Percentiles rank a stretch among this genome's conserved stretches.
Evolutionary conservation across 2,113 vertebrate genomes (phyloP).

Genomic region (Callopanchax toddi): DNA sequence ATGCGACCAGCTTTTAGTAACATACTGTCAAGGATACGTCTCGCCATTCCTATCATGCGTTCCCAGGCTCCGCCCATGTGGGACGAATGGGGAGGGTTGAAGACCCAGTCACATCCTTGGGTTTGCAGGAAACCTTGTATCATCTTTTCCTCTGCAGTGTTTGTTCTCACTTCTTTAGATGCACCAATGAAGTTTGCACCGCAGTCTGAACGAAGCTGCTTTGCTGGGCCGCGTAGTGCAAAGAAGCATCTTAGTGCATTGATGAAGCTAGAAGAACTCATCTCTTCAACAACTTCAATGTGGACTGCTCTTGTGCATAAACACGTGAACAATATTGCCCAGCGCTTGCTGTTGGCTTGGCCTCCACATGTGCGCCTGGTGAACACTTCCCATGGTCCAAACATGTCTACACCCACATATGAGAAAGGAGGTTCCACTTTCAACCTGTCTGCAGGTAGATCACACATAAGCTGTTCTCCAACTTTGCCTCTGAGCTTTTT

Average conservation of each 20-base stretch:
- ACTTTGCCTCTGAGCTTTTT: too few species aligned
- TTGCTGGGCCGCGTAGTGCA: not conserved
- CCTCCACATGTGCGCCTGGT: not conserved
- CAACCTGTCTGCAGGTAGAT: too few species aligned
- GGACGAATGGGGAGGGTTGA: not conserved
- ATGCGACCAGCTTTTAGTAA: not conserved
- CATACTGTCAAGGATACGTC: not conserved
- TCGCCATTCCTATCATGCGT: not conserved
- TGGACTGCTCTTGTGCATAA: not conserved
- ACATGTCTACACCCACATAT: not conserved
- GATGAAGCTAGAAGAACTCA: not conserved
- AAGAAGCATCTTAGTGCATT: not conserved
- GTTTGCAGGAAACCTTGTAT: not conserved
- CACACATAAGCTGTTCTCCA: too few species aligned
- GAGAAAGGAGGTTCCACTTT: too few species aligned
- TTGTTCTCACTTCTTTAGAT: not conserved
- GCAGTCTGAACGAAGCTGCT: not conserved
- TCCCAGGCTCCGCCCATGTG: slow-evolving; percentile 3
- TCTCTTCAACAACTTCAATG: not conserved
- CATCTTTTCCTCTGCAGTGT: not conserved
- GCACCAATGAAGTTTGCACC: not conserved
- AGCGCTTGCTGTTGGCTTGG: not conserved
- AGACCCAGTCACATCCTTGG: not conserved
- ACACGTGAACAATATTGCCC: not conserved
- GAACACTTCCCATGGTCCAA: not conserved